Base-by-base conservation (phyloP, 2,113 vertebrate genomes). In the Labeo rohita region DNA sequence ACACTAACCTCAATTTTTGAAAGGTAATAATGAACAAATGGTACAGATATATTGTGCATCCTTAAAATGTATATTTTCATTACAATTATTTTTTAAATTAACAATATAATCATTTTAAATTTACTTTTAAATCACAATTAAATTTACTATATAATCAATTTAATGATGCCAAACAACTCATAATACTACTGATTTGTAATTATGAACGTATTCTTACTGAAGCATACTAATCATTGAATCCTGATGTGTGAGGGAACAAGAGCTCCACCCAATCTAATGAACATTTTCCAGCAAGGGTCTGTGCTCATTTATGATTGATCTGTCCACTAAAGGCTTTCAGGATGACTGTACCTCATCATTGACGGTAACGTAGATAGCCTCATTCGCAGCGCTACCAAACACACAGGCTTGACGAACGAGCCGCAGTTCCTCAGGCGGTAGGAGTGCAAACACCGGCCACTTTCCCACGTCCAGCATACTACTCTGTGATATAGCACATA, bases 401-500 rank as follows among this genome's bases (percentile, higher is more conserved):
- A 99, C 96, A 94, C 98, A 99, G 70, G 97, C 97, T 89, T 98
- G 97, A 77, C 95, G 96, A 92, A 99, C 96, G 88, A 97, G 95
- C 80, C 94, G 94, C 47, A 99, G 92, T n/a, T 98, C 97, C 91
- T 98, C 97, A 76, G 96, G 96, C 85, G 97, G 96, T 89, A 97
- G 96, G 59, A 99, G 97, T 52, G 98, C 97, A 94, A 99, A 99
- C 89, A 99, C 96, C 1, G 98, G 97, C 98, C 98, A 99, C 93
- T 99, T 99, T 86, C 97, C 98, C 93, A 99, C 96, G 94, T 99
- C 98, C 94, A 99, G 92, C 97, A 99, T 99, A 91, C 95, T 98
- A 94, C 94, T 91, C 83, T 84, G 89, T 91, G 91, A 84, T 74
- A 66, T 18, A 87, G 45, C 16, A 81, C 28, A 86, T 77, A 84